phyloP scores from a whole-genome alignment of 92 coral and sea anemone species.

The Porites lobata region DNA sequence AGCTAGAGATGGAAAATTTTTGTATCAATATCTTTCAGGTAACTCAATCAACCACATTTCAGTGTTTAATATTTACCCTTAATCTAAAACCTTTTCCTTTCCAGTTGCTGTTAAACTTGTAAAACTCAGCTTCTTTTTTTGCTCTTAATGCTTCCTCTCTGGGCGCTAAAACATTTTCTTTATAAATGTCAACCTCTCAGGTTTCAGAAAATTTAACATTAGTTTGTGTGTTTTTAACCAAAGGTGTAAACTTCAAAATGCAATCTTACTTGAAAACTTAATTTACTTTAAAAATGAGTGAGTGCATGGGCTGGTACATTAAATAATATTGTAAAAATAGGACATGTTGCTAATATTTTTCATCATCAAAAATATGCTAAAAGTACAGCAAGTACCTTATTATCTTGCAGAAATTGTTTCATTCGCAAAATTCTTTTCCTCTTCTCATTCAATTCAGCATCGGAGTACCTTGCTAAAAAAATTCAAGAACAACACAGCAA shows the following conservation, averaged over 20 bases:
- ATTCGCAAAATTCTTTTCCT: slow-evolving; percentile 59
- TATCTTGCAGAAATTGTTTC: slow-evolving; percentile 72
- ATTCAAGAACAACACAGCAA: not conserved
- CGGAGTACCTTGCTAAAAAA: slow-evolving; percentile 22
- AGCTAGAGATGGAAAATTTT: no score
- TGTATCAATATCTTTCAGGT: not conserved
- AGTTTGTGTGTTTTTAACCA: not conserved
- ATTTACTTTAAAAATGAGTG: not conserved
- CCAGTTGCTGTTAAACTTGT: slow-evolving; percentile 79
- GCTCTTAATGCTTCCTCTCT: slow-evolving; percentile 67
- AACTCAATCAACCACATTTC: not conserved
- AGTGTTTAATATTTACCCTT: slow-evolving; percentile 49
- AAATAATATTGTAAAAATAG: no score
- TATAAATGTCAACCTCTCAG: slow-evolving; percentile 58
- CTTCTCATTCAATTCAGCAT: slow-evolving; percentile 62
- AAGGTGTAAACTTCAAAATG: no score
- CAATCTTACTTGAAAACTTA: no score
- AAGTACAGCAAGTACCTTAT: slow-evolving; percentile 44
- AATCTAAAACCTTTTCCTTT: slow-evolving; percentile 81
- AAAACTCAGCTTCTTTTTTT: slow-evolving; percentile 71
- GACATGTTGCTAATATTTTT: not conserved
- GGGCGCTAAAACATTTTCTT: slow-evolving; percentile 74
- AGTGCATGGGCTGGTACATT: no score
- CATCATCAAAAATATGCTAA: not conserved
- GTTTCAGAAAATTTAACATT: not conserved